Evolutionary conservation across 2,888 invertebrate species (phyloP), one percentile per base, ranked within the genome.

Genomic region (Spicauda simplicius): DNA sequence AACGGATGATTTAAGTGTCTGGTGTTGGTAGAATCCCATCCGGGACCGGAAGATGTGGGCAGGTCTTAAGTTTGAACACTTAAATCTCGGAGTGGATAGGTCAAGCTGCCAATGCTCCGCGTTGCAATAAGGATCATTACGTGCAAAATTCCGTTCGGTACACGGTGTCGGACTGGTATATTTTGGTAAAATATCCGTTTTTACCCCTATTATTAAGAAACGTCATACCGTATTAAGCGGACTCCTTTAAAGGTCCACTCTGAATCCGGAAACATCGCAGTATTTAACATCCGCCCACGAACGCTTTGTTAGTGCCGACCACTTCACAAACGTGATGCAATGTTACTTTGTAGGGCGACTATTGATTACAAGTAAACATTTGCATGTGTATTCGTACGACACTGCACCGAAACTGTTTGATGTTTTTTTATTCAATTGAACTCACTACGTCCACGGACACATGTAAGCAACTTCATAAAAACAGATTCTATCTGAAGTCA

Each of bases 231-330:
- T 25, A 33, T 16, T 56, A 11, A 20, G 30, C 30, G 50, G 59
- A 59, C 25, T 61, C 52, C 33, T 50, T 52, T 48, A 7, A 52
- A 37, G 8, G 1, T 18, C 12, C 33, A 33, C 25, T 50, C 52
- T 52, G 48, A 52, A 52, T 33, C 60, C 50, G 52, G 60, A 33
- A 52, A 61, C 52, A 61, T 37, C 7, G 37, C n/a, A 61, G 52
- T 30, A 61, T 61, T 61, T 52, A 61, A 61, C 60, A 61, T 61
- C 60, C 30, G 52, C 60, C 60, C 60, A 61, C 60, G 52, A 10
- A 14, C 37, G 61, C 52, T 14, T 60, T 48, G 52, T 50, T 60
- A 52, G 60, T 52, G 14, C 33, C 33, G 14, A 18, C 37, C 61
- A 53, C 53, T 61, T 61, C 37, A 53, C 53, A 61, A 61, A 48